A percentile compares a stretch with the other conserved stretches of the same genome.
Conservation (phyloP, 1,140 invertebrate genomes). For the Kradibia gibbosae region DNA sequence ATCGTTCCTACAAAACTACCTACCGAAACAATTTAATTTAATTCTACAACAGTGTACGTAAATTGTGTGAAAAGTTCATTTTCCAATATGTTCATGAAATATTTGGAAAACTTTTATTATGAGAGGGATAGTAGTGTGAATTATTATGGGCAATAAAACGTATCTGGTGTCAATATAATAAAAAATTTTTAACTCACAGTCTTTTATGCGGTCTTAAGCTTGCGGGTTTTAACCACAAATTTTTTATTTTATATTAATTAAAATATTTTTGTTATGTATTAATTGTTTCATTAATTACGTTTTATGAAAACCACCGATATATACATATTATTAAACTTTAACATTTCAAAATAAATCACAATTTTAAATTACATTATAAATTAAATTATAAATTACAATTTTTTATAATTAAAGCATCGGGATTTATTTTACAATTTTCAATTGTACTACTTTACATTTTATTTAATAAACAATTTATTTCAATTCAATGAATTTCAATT, state of each 20-base stretch:
- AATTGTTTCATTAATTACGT: too few relatives aligned
- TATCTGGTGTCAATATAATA: conserved; percentile 45
- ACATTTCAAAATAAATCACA: too few relatives aligned
- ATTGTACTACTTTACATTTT: too few relatives aligned
- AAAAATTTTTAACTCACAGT: conserved; percentile 48
- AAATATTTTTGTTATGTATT: conserved; percentile 59
- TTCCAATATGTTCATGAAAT: conserved; percentile 61
- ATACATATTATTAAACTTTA: too few relatives aligned
- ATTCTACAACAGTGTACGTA: conserved; percentile 30
- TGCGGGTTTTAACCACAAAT: conserved; percentile 51
- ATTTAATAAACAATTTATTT: too few relatives aligned
- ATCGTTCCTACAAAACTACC: background rate
- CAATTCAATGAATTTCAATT: too few relatives aligned
- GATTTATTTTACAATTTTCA: too few relatives aligned
- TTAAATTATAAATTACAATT: too few relatives aligned
- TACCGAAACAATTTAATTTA: conserved; percentile 34
- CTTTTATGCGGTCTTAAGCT: conserved; percentile 50
- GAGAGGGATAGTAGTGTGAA: conserved; percentile 31
- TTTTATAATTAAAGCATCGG: too few relatives aligned
- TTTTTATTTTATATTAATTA: conserved; percentile 61
- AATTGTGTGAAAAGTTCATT: conserved; percentile 54
- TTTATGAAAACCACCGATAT: too few relatives aligned
- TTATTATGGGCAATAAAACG: conserved; percentile 52
- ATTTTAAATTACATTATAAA: too few relatives aligned
- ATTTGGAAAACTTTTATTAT: conserved; percentile 49